A percentile compares a stretch with the other conserved stretches of the same genome.
phyloP scores from a whole-genome alignment of 2,888 invertebrate genomes.

The Aphodius granarius region DNA sequence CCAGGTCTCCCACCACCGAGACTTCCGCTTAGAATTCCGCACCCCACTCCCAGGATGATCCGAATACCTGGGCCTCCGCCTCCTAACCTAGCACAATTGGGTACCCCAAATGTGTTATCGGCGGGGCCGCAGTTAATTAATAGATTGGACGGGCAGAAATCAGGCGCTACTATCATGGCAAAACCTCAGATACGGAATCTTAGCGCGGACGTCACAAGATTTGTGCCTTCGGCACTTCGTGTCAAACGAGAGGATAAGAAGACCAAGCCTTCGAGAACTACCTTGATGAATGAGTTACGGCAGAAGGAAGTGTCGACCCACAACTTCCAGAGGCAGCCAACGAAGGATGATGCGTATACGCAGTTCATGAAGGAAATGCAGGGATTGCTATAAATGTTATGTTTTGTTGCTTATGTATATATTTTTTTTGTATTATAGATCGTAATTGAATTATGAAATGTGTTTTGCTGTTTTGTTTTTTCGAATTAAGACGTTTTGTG shows the following conservation, averaged over 20 bases:
- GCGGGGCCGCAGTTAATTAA: slow-evolving; percentile 83
- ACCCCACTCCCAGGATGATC: slow-evolving; percentile 58
- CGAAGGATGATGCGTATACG: slow-evolving; percentile 97
- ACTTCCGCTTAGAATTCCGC: slow-evolving; percentile 58
- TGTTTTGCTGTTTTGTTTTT: neutral
- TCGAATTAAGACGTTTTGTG: neutral
- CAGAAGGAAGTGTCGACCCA: slow-evolving; percentile 54
- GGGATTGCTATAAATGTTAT: slow-evolving; percentile 70
- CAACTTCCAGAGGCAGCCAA: slow-evolving; percentile 51
- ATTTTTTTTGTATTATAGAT: neutral
- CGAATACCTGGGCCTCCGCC: slow-evolving; percentile 30
- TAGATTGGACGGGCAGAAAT: slow-evolving; percentile 65
- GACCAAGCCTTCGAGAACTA: slow-evolving; percentile 58
- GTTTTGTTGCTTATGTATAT: neutral
- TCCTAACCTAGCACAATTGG: slow-evolving; percentile 34
- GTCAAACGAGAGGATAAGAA: slow-evolving; percentile 86
- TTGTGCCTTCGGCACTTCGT: slow-evolving; percentile 90
- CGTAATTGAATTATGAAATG: neutral
- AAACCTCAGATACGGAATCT: slow-evolving; percentile 95
- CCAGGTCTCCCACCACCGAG: slow-evolving; percentile 65
- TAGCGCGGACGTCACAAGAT: slow-evolving; percentile 92
- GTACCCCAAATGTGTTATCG: slow-evolving; percentile 71
- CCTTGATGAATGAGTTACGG: slow-evolving; percentile 58
- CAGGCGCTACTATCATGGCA: slow-evolving; percentile 80
- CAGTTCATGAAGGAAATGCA: slow-evolving; percentile 99